Evolutionary conservation across 2,113 vertebrate species (phyloP), one percentile per base, ranked within the genome.

Genomic region (Macaca fascicularis): DNA sequence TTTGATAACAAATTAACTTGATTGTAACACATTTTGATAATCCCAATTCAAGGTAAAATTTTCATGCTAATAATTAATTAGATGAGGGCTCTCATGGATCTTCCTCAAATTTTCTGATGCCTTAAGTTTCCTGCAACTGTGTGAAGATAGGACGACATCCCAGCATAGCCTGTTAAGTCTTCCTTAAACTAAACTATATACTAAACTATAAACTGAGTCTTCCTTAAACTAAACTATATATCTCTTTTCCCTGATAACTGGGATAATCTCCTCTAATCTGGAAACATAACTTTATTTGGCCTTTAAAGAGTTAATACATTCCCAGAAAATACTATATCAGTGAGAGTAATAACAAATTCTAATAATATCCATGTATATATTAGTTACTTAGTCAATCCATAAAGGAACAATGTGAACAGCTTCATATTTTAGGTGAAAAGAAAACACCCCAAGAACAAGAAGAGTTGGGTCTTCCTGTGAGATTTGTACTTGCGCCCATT

Each of bases 1-100:
- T 96, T 55, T 67, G 45, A 92, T 88, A 95, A 96, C 85, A 94
- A 84, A 96, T 94, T 93, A 97, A 95, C 64, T 89, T 45, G 61
- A 25, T 84, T 95, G 89, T 61, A 90, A 78, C 59, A 94, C 38
- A 97, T 96, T 97, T 86, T 80, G 80, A 97, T 48, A 43, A 88
- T 79, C 57, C 40, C 23, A 57, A 75, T 38, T 96, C 43, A 95
- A 85, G 72, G 61, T 81, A 97, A 96, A 92, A 69, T 50, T 90
- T 94, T 17, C 23, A 85, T n/a, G 75, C 5, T 72, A 76, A 67
- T 81, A 88, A n/a, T 94, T 59, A 93, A 75, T 93, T 52, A 92
- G 75, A 38, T 64, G 67, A 89, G 20, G 2, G 32, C 52, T 61
- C 27, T 76, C 19, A 55, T 5, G 12, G 75, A 57, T 61, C 38